These are phyloP conservation scores for Apteryx owenii DNA, from an alignment of 2,113 vertebrate species.

Conservation along the genomic window DNA sequence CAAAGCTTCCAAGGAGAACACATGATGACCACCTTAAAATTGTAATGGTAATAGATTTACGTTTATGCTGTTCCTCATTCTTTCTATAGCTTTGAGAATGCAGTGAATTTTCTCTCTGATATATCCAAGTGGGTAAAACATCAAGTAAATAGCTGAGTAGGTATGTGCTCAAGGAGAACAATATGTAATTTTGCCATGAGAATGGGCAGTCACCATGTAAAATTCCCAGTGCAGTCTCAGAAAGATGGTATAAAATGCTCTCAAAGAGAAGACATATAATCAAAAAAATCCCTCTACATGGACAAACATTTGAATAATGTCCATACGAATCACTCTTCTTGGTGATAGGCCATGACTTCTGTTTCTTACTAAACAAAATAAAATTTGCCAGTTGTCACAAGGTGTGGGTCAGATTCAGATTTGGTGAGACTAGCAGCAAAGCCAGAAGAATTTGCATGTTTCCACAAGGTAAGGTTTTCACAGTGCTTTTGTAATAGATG, in stretches of 20 bases:
- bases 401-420: neutral
- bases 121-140: neutral
- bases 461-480: neutral
- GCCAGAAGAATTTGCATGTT: neutral
- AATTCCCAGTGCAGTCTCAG: neutral
- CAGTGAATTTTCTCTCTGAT: neutral
- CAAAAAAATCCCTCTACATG: neutral
- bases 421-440: neutral
- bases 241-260: neutral
- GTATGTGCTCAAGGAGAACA: neutral
- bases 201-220: neutral
- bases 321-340: neutral
- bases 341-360: neutral
- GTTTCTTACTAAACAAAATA: conserved; percentile 9
- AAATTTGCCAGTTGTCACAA: neutral
- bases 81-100: neutral
- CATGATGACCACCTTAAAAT: neutral
- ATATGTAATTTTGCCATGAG: neutral
- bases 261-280: conserved; percentile 1
- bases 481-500: neutral
- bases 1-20: neutral
- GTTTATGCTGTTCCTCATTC: neutral
- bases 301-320: neutral
- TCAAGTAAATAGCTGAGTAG: neutral
- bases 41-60: neutral